phyloP scores from a whole-genome alignment of 2,113 vertebrate species.

The Buteo buteo region DNA sequence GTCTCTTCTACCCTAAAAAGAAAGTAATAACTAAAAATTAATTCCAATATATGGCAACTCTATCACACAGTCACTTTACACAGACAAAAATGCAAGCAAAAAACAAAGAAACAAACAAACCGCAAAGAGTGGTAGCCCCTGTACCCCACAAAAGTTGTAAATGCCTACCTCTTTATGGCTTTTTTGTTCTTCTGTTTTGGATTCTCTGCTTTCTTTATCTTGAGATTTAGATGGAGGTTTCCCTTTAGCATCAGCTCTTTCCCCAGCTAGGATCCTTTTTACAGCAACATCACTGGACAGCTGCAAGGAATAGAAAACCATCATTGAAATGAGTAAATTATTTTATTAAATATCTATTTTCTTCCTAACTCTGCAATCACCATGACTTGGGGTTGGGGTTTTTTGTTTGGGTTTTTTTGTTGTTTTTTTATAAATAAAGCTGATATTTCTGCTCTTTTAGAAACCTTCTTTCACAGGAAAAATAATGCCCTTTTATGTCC shows the following conservation, averaged over 20 bases:
- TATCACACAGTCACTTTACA: background rate
- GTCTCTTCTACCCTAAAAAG: conserved; percentile 74
- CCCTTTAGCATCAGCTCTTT: conserved; percentile 78
- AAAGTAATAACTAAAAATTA: background rate
- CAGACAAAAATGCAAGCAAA: background rate
- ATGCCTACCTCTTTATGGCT: conserved; percentile 68
- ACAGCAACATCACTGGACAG: conserved; percentile 92
- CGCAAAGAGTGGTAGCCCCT: background rate
- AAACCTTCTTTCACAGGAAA: background rate
- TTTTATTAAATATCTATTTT: background rate
- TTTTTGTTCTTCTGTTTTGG: conserved; percentile 63
- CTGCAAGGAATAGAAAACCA: conserved; percentile 58
- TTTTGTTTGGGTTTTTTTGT: too few species aligned
- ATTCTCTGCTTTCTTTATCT: conserved; percentile 77
- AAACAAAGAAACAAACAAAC: background rate
- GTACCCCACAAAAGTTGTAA: background rate
- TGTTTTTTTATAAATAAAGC: background rate
- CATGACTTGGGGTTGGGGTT: too few species aligned
- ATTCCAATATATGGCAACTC: background rate
- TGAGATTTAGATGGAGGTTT: conserved; percentile 74
- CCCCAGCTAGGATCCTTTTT: conserved; percentile 84
- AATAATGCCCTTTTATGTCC: background rate
- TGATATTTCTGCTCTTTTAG: background rate
- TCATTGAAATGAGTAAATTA: background rate
- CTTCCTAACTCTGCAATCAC: background rate